phyloP scores from a whole-genome alignment of 2,888 invertebrate species.

The Cheiracanthium punctorium region DNA sequence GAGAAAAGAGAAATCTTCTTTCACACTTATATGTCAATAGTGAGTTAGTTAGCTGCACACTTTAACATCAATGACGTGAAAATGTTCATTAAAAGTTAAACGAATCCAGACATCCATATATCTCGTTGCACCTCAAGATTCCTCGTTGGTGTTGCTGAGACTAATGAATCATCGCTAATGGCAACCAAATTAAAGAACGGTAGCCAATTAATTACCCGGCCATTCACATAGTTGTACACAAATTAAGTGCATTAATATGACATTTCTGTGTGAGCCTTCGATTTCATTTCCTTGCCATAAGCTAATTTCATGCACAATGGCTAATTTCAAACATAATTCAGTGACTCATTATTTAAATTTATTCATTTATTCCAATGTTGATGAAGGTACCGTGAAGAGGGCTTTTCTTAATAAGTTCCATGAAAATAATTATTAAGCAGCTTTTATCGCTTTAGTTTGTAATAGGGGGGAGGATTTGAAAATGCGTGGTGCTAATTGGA shows the following conservation, averaged over 20 bases:
- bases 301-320: conserved; percentile 10
- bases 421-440: conserved; percentile 9
- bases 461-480: background rate
- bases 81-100: too few relatives aligned
- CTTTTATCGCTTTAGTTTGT: background rate
- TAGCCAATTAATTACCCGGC: background rate
- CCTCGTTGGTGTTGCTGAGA: background rate
- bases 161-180: background rate
- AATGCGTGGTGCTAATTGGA: too few relatives aligned
- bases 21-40: too few relatives aligned
- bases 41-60: too few relatives aligned
- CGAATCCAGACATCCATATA: too few relatives aligned
- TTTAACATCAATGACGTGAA: too few relatives aligned
- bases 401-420: conserved; percentile 3
- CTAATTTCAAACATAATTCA: conserved; percentile 2
- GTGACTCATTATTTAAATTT: background rate
- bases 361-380: conserved; percentile 9
- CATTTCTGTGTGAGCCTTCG: background rate
- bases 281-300: background rate
- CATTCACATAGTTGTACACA: conserved; percentile 9
- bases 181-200: background rate
- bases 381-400: conserved; percentile 2
- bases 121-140: background rate
- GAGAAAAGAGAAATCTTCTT: too few relatives aligned
- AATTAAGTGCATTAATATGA: conserved; percentile 4